These are phyloP conservation scores for Chironomus tentans DNA, from an alignment of 2,888 invertebrate species.

Conservation along the genomic window DNA sequence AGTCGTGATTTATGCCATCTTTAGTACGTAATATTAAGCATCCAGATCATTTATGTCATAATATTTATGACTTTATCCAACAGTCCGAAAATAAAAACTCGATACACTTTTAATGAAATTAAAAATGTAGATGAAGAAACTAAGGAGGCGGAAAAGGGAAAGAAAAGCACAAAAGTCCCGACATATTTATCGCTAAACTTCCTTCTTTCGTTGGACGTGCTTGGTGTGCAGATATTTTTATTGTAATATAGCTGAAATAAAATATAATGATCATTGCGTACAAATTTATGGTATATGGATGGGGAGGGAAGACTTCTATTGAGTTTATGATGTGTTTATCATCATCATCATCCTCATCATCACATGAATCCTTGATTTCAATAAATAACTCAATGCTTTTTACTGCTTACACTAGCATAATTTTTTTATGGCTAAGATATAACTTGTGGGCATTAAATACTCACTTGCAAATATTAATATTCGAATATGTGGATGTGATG, in stretches of 20 bases:
- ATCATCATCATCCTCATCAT: not conserved
- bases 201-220: not conserved
- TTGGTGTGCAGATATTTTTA: not conserved
- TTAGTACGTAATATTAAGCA: too few species aligned
- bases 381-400: not conserved
- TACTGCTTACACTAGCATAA: too few species aligned
- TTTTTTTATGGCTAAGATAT: too few species aligned
- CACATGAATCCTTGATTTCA: not conserved
- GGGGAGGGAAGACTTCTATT: not conserved
- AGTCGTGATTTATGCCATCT: too few species aligned
- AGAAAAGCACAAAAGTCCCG: not conserved
- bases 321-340: conserved; percentile 8
- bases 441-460: too few species aligned
- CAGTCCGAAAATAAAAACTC: too few species aligned
- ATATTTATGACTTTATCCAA: too few species aligned
- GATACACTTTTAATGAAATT: too few species aligned
- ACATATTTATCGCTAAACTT: not conserved
- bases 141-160: not conserved
- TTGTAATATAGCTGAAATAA: not conserved
- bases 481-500: too few species aligned
- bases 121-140: too few species aligned
- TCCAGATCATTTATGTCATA: too few species aligned
- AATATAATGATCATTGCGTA: not conserved
- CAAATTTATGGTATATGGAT: not conserved
- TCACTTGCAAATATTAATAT: too few species aligned